Percentiles rank a stretch among this genome's conserved stretches.
Evolutionary conservation across 2,888 invertebrate species (phyloP).

Genomic region (Urechis unicinctus): DNA sequence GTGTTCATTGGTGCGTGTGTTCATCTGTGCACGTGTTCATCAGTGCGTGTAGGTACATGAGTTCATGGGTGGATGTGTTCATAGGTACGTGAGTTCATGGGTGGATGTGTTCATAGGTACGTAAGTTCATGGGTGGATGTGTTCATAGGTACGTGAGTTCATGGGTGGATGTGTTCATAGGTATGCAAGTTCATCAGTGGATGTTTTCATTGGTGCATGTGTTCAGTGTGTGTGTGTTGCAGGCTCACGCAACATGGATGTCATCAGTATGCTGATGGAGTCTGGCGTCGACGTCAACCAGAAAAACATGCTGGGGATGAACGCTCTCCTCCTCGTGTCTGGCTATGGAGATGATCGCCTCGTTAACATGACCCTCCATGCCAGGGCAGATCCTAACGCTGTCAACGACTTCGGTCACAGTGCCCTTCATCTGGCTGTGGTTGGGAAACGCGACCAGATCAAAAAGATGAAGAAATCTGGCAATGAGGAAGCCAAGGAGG

Average conservation of each 20-base stretch:
- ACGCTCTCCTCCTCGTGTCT: constrained; percentile 23
- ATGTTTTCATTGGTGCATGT: neutral
- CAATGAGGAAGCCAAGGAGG: constrained; percentile 10
- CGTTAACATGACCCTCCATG: constrained; percentile 19
- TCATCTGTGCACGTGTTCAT: too few relatives aligned
- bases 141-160: too few relatives aligned
- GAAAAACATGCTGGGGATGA: constrained; percentile 28
- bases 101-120: too few relatives aligned
- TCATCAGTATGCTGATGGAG: constrained; percentile 18
- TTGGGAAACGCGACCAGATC: constrained; percentile 20
- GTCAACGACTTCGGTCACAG: constrained; percentile 27
- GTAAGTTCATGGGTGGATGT: too few relatives aligned
- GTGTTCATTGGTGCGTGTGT: neutral
- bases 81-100: too few relatives aligned
- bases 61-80: too few relatives aligned
- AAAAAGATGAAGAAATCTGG: constrained; percentile 14
- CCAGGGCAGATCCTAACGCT: constrained; percentile 22
- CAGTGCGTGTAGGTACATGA: too few relatives aligned
- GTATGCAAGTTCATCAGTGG: too few relatives aligned
- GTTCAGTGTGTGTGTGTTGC: neutral
- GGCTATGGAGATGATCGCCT: constrained; percentile 23
- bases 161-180: too few relatives aligned
- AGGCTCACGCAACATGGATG: constrained; percentile 23
- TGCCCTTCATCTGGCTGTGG: constrained; percentile 23
- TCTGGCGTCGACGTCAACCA: constrained; percentile 23